Evolutionary conservation across 2,888 invertebrate genomes (phyloP).

Genomic region (Xestia ashworthii): DNA sequence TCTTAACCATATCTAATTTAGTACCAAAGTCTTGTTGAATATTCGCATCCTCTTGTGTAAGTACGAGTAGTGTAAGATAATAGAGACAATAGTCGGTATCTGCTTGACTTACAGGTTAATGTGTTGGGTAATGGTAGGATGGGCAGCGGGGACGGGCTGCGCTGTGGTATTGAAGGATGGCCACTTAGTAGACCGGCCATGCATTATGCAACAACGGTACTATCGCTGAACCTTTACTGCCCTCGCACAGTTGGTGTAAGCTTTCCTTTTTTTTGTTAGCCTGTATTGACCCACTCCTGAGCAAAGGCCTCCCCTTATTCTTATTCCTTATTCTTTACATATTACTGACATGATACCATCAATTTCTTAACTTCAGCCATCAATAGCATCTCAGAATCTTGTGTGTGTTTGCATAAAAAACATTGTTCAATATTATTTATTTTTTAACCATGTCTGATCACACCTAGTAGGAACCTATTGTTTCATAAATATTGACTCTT

Average conservation of each 20-base stretch:
- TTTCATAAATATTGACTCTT: not conserved
- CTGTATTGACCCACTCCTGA: too few species aligned
- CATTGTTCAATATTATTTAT: not conserved
- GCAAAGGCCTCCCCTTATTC: too few species aligned
- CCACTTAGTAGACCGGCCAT: not conserved
- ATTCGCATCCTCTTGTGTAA: not conserved
- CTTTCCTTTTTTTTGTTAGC: too few species aligned
- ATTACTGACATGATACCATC: not conserved
- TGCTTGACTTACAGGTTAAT: slow-evolving; percentile 9
- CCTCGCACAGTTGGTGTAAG: not conserved
- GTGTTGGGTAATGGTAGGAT: not conserved
- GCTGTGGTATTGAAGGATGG: slow-evolving; percentile 26
- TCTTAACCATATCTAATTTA: not conserved
- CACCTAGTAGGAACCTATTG: not conserved
- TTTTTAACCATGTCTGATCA: not conserved
- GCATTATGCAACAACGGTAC: slow-evolving; percentile 19
- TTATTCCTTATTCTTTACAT: not conserved
- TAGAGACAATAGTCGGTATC: not conserved
- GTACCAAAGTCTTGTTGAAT: not conserved
- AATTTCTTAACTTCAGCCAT: not conserved
- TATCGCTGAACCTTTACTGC: not conserved
- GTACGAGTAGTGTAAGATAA: not conserved
- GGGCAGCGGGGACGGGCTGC: slow-evolving; percentile 3
- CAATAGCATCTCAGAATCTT: not conserved
- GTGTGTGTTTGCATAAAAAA: not conserved